Conservation (phyloP, 2,888 invertebrate genomes). For the Agriotes lineatus region DNA sequence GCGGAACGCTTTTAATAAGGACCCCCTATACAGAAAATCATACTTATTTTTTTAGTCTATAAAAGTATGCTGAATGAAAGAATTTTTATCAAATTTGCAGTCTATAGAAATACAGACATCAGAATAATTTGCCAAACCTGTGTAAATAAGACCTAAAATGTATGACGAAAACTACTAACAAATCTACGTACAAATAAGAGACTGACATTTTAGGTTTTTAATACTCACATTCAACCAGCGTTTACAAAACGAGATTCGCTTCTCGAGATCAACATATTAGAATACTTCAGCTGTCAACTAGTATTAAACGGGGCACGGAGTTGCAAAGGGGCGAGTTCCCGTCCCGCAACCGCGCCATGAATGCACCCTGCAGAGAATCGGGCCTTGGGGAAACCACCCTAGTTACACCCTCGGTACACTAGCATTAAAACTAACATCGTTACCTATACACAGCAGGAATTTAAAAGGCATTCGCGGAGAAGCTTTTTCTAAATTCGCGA, state of each 20-base stretch:
- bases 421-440: slow-evolving; percentile 15
- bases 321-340: slow-evolving; percentile 7
- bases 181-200: too few species aligned
- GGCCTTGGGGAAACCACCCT: slow-evolving; percentile 13
- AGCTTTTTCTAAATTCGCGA: neutral
- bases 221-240: too few species aligned
- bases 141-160: too few species aligned
- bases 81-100: too few species aligned
- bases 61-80: too few species aligned
- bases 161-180: too few species aligned
- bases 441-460: neutral
- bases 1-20: too few species aligned
- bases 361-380: slow-evolving; percentile 11
- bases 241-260: neutral
- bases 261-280: neutral
- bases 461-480: neutral
- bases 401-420: neutral
- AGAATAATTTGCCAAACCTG: too few species aligned
- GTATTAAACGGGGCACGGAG: slow-evolving; percentile 1
- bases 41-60: too few species aligned
- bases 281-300: slow-evolving; percentile 6
- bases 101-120: too few species aligned
- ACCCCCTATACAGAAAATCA: too few species aligned
- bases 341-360: neutral
- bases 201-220: too few species aligned